Evolutionary conservation across 2,113 vertebrate species (phyloP), one percentile per base, ranked within the genome.

Genomic region (Istiophorus platypterus): DNA sequence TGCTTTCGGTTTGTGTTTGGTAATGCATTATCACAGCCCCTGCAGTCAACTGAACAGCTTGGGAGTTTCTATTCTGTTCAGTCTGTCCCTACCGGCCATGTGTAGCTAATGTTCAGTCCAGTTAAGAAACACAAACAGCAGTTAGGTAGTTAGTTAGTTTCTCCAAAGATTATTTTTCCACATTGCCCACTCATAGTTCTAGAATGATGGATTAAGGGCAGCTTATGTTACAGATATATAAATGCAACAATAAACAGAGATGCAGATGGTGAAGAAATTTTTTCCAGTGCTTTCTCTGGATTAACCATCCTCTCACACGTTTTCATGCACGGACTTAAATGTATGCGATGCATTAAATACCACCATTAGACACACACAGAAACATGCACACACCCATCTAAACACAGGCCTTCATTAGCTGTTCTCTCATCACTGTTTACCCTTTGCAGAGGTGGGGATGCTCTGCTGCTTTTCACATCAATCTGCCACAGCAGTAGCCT

Each of bases 381-480:
- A 34, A 34, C 31, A 76, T 24, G 17, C 54, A 3, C 31, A 42
- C 51, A 24, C 24, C 49, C 39, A 76, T 27, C 8, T 24, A 66
- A 56, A 45, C 29, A 15, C 65, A 79, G 41, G 54, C 65, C 51
- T 86, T 90, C 88, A 88, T 88, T 85, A 91, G 78, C 74, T 72
- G 45, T 57, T 78, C 71, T 81, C 67, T 70, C 67, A 80, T 81
- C 81, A 83, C 76, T 91, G 79, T 93, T 92, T 92, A 89, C 76
- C 64, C 56, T 70, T 52, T 65, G 80, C 85, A 84, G 80, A 87
- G 77, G 61, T 56, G 12, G 65, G 3, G 54, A 87, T 67, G 81
- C 74, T 72, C 70, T 12, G 13, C 75, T 89, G 86, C 72, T 80
- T 89, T 81, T 85, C 70, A 78, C 86, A 90, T 89, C 86, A 77